A percentile compares a stretch with the other conserved stretches of the same genome.
Evolutionary conservation across 1,140 invertebrate genomes (phyloP).

Genomic region (Stenopsyche tienmushanensis): DNA sequence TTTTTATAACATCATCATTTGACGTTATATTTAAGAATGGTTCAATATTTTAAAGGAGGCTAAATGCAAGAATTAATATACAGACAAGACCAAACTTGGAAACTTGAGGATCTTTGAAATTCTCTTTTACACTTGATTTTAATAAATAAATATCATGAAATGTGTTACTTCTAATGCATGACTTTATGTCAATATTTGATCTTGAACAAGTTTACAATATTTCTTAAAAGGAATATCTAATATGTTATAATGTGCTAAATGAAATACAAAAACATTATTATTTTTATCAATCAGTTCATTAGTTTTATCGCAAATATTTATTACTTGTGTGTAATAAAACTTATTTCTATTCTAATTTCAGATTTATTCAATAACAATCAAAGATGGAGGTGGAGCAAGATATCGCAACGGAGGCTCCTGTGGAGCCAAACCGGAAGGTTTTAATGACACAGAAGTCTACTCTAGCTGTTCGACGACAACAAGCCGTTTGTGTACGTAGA

Average conservation of each 20-base stretch:
- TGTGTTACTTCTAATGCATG: too few species aligned
- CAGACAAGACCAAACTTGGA: too few species aligned
- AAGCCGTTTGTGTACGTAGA: conserved; percentile 78
- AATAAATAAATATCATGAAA: not conserved
- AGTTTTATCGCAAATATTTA: not conserved
- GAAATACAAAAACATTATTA: too few species aligned
- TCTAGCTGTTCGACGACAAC: conserved; percentile 68
- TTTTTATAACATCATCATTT: not conserved
- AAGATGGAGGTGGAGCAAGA: conserved; percentile 11
- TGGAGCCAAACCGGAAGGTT: conserved; percentile 43
- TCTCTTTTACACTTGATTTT: too few species aligned
- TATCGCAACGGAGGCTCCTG: conserved; percentile 5
- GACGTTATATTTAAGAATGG: not conserved
- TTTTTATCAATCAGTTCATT: too few species aligned
- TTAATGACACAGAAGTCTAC: conserved; percentile 69
- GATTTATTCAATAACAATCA: not conserved
- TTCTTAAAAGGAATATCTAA: not conserved
- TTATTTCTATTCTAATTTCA: not conserved
- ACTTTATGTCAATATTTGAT: not conserved
- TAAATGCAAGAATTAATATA: too few species aligned
- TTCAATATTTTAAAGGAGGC: not conserved
- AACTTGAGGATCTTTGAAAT: too few species aligned
- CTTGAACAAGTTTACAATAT: not conserved
- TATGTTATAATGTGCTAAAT: too few species aligned
- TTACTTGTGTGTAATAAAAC: not conserved